Conservation (phyloP, 2,888 invertebrate species). For the Cylloceria caligata region DNA sequence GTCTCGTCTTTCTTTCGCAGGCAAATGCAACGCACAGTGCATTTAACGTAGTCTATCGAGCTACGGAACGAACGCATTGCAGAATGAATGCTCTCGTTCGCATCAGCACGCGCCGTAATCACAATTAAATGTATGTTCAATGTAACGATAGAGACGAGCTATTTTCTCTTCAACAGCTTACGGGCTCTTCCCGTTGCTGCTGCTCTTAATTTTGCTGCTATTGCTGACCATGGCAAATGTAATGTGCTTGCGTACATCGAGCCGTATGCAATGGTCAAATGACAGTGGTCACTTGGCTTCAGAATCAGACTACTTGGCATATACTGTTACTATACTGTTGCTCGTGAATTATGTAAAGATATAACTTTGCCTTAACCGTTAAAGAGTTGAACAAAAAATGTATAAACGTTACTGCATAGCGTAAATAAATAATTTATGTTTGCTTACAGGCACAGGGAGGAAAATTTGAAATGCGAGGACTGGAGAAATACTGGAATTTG, state of each 20-base stretch:
- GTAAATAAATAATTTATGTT: neutral
- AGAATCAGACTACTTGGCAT: constrained; percentile 33
- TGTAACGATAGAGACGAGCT: constrained; percentile 24
- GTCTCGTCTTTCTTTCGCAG: constrained; percentile 49
- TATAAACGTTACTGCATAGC: neutral
- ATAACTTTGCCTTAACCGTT: constrained; percentile 1
- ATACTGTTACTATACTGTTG: constrained; percentile 48
- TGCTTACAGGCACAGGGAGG: constrained; percentile 29
- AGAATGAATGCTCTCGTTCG: constrained; percentile 12
- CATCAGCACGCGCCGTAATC: constrained; percentile 23
- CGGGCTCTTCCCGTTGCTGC: constrained; percentile 11
- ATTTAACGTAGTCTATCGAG: constrained; percentile 7
- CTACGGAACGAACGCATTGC: neutral
- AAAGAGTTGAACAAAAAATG: neutral
- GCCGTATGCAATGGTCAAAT: constrained; percentile 38
- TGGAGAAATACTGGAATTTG: constrained; percentile 21
- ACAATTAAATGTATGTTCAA: constrained; percentile 32
- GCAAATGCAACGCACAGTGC: constrained; percentile 52
- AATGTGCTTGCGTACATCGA: constrained; percentile 36
- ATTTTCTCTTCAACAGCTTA: constrained; percentile 35
- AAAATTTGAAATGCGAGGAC: neutral
- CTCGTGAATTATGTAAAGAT: constrained; percentile 54
- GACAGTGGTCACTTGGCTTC: constrained; percentile 47
- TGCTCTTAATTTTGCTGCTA: neutral
- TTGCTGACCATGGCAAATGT: constrained; percentile 40